These are phyloP conservation scores for Cabera pusaria DNA, from an alignment of 2,888 invertebrate genomes.

Conservation along the genomic window DNA sequence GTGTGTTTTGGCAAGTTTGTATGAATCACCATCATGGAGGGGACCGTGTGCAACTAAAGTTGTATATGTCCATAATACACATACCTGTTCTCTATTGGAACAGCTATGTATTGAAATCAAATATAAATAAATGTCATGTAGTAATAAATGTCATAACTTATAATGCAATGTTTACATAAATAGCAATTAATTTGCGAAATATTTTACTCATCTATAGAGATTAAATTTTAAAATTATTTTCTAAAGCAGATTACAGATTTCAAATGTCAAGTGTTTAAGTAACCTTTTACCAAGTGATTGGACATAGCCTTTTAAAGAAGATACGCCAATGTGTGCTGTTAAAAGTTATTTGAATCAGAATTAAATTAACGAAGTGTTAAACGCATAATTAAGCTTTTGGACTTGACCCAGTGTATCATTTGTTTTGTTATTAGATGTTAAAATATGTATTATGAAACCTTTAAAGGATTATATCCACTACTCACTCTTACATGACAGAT, in stretches of 20 bases:
- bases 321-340: constrained; percentile 26
- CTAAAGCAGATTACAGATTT: constrained; percentile 34
- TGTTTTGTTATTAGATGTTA: constrained; percentile 1
- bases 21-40: too few relatives aligned
- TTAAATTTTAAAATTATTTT: constrained; percentile 22
- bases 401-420: constrained; percentile 5
- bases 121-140: too few relatives aligned
- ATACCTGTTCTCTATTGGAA: too few relatives aligned
- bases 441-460: neutral
- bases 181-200: too few relatives aligned
- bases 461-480: too few relatives aligned
- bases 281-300: constrained; percentile 42
- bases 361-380: constrained; percentile 4
- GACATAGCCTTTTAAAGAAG: constrained; percentile 31
- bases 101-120: too few relatives aligned
- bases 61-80: too few relatives aligned
- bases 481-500: too few relatives aligned
- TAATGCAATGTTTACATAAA: too few relatives aligned
- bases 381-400: neutral
- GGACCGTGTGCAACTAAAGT: too few relatives aligned
- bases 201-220: neutral
- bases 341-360: constrained; percentile 30
- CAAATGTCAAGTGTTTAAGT: constrained; percentile 44
- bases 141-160: too few relatives aligned
- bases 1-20: too few relatives aligned